Evolutionary conservation across 2,797 vertebrate genomes (phyloP).

Genomic region (Mionectes olivaceus): DNA sequence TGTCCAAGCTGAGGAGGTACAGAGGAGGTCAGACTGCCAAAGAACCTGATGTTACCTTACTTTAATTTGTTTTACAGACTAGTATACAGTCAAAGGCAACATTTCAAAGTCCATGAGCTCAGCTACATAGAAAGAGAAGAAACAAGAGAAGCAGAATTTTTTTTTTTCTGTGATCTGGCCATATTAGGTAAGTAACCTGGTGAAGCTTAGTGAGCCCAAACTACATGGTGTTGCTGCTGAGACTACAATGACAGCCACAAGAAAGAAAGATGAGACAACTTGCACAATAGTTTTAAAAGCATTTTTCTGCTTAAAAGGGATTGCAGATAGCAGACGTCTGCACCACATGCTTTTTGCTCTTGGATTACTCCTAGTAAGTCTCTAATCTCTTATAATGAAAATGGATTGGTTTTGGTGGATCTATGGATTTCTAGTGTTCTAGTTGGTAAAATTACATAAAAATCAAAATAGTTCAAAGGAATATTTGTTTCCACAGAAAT

Average conservation of each 20-base stretch:
- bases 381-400: not conserved
- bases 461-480: not conserved
- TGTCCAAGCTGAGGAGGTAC: not conserved
- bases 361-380: not conserved
- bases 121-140: not conserved
- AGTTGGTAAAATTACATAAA: not conserved
- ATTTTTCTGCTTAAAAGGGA: not conserved
- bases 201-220: not conserved
- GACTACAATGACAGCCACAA: not conserved
- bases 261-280: not conserved
- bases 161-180: not conserved
- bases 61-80: not conserved
- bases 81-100: not conserved
- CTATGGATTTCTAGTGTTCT: not conserved
- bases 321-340: not conserved
- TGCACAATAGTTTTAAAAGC: not conserved
- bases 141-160: not conserved
- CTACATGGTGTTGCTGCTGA: not conserved
- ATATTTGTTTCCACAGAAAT: not conserved
- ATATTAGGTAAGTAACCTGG: not conserved
- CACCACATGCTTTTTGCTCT: not conserved
- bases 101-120: not conserved
- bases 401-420: not conserved
- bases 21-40: fast-evolving
- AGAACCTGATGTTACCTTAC: not conserved